Evolutionary conservation across 2,888 invertebrate genomes (phyloP).

Genomic region (Neocrepidodera transversa): DNA sequence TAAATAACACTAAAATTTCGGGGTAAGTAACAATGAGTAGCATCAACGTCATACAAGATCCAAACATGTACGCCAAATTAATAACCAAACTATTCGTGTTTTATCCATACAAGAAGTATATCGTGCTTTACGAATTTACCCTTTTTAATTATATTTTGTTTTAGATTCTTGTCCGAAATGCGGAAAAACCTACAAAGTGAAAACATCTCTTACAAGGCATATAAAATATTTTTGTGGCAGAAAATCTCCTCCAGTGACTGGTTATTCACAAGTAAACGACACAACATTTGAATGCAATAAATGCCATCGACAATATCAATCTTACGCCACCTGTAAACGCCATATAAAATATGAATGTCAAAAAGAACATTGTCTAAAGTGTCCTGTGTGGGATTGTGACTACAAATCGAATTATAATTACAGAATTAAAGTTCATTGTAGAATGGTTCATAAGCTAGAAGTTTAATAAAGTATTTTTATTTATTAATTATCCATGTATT

Average conservation of each 20-base stretch:
- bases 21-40: no score
- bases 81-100: no score
- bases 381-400: constrained; percentile 45
- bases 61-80: no score
- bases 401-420: constrained; percentile 48
- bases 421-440: constrained; percentile 46
- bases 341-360: constrained; percentile 46
- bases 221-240: constrained; percentile 44
- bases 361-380: constrained; percentile 44
- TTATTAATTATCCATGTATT: neutral
- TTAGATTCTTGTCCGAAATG: constrained; percentile 42
- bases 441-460: constrained; percentile 45
- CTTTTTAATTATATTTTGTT: no score
- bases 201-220: constrained; percentile 48
- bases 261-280: constrained; percentile 37
- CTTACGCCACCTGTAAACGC: constrained; percentile 41
- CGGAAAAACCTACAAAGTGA: constrained; percentile 49
- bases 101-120: no score
- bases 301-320: constrained; percentile 35
- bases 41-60: no score
- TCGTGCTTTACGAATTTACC: no score
- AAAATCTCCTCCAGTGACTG: constrained; percentile 44
- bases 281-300: constrained; percentile 40
- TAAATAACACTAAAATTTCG: no score
- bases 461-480: constrained; percentile 1